Conservation (phyloP, 2,797 vertebrate genomes). For the Pyrocephalus nanus region DNA sequence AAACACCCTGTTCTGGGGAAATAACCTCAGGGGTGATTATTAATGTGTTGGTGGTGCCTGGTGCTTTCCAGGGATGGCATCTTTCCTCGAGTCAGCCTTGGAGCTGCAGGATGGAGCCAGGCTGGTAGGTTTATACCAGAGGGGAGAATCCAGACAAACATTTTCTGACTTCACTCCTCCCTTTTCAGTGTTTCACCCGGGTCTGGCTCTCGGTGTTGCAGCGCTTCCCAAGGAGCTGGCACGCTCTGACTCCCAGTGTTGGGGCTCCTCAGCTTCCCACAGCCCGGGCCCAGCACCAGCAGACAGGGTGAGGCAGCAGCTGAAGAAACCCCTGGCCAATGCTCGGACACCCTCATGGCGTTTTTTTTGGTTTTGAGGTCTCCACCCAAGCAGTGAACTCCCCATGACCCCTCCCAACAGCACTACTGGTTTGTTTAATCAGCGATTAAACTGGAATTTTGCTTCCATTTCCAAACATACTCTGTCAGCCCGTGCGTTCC, state of each 20-base stretch:
- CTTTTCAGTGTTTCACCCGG: not conserved
- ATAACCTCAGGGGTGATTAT: not conserved
- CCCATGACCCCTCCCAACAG: not conserved
- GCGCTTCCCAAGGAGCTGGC: accelerated
- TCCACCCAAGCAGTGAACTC: conserved; percentile 27
- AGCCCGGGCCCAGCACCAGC: not conserved
- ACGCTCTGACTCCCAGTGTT: not conserved
- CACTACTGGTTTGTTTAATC: conserved; percentile 48
- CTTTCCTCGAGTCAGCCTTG: not conserved
- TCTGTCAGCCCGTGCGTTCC: not conserved
- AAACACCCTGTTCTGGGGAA: not conserved
- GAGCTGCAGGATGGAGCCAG: not conserved
- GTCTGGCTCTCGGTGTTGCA: accelerated
- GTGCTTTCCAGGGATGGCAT: not conserved
- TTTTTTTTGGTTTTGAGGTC: not conserved
- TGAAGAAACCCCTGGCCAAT: not conserved
- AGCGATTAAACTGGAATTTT: conserved; percentile 54
- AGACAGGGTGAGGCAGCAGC: not conserved
- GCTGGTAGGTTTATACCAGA: not conserved
- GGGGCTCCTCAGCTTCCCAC: not conserved
- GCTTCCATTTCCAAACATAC: conserved; percentile 9
- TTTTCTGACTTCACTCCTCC: not conserved
- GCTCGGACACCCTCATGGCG: not conserved
- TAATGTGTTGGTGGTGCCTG: not conserved
- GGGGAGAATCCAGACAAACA: not conserved